phyloP scores from a whole-genome alignment of 2,888 invertebrate genomes.

The Dryocosmus kuriphilus region DNA sequence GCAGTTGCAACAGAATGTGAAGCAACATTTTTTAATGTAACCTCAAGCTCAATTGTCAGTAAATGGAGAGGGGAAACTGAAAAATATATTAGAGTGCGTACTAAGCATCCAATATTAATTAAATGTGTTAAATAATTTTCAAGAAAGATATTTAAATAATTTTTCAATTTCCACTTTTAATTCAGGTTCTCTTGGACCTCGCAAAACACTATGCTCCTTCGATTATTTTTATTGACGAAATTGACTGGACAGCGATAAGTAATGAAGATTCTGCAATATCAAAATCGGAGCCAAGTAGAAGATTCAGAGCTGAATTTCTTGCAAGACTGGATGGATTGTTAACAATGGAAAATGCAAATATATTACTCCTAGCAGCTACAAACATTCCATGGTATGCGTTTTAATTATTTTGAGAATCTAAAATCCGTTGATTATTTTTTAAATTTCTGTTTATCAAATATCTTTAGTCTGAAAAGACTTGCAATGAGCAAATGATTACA shows the following conservation, averaged over 20 bases:
- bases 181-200: slow-evolving; percentile 90
- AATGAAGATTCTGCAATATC: slow-evolving; percentile 64
- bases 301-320: slow-evolving; percentile 93
- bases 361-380: slow-evolving; percentile 91
- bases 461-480: too few relatives aligned
- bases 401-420: not conserved
- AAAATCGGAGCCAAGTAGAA: slow-evolving; percentile 82
- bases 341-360: slow-evolving; percentile 81
- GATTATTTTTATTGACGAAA: slow-evolving; percentile 95
- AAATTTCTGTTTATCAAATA: too few relatives aligned
- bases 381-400: slow-evolving; percentile 90
- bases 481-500: too few relatives aligned
- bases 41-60: slow-evolving; percentile 92
- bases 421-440: too few relatives aligned
- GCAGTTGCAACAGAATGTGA: slow-evolving; percentile 91
- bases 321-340: slow-evolving; percentile 90
- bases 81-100: slow-evolving; percentile 88
- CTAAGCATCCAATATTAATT: not conserved
- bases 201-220: slow-evolving; percentile 92
- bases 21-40: slow-evolving; percentile 93
- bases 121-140: slow-evolving; percentile 21
- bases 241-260: slow-evolving; percentile 89
- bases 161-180: not conserved
- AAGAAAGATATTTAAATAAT: not conserved
- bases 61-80: slow-evolving; percentile 98